phyloP scores from a whole-genome alignment of 2,888 invertebrate species.

The Macrosoma leucophasiata region DNA sequence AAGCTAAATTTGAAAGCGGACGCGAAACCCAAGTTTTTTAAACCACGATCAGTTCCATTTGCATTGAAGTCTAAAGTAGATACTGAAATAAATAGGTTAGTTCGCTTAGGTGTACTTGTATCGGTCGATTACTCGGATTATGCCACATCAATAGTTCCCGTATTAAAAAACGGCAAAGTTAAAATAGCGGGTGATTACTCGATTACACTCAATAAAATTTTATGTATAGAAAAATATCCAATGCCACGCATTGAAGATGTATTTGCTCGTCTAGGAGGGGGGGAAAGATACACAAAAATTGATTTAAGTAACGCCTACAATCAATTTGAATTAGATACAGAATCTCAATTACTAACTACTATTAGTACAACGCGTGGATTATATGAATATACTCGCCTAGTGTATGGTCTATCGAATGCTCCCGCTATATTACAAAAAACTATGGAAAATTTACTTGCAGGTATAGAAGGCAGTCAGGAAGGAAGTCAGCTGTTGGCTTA shows the following conservation, averaged over 20 bases:
- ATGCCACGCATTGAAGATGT: conserved; percentile 8
- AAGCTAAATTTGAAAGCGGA: conserved; percentile 6
- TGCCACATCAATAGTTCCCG: conserved; percentile 12
- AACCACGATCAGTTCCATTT: conserved; percentile 14
- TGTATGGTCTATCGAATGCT: conserved; percentile 20
- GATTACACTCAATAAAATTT: conserved; percentile 25
- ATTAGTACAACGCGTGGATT: conserved; percentile 21
- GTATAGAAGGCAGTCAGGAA: conserved; percentile 23
- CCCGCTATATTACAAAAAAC: conserved; percentile 22
- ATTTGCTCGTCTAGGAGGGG: conserved; percentile 12
- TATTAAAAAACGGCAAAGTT: conserved; percentile 16
- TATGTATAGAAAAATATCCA: conserved; percentile 25
- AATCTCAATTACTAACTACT: conserved; percentile 16
- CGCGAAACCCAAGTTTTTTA: conserved; percentile 10
- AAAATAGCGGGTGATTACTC: conserved; percentile 27
- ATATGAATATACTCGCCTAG: conserved; percentile 21
- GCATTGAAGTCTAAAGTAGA: conserved; percentile 12
- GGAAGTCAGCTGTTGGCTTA: conserved; percentile 16
- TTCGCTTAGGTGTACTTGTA: conserved; percentile 3
- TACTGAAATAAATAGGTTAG: conserved; percentile 10
- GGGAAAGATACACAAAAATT: conserved; percentile 16
- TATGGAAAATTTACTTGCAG: conserved; percentile 18
- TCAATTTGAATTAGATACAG: conserved; percentile 14
- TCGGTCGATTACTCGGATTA: conserved; percentile 5
- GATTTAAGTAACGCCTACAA: conserved; percentile 21